phyloP scores from a whole-genome alignment of 2,797 vertebrate genomes.

The Ctenochaetus hawaiiensis region DNA sequence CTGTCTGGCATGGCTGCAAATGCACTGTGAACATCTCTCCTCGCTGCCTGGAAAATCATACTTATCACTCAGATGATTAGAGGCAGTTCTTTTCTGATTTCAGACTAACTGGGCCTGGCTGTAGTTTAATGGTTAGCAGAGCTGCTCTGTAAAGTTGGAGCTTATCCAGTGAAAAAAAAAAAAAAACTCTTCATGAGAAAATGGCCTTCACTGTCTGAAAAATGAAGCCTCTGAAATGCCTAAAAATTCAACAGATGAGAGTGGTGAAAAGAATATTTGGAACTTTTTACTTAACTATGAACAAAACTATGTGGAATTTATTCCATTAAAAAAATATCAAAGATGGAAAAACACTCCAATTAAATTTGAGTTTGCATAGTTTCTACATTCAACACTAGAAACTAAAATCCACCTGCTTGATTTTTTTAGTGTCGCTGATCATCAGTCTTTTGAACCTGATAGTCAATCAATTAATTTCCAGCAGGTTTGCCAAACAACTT shows the following conservation, averaged over 20 bases:
- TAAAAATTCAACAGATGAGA: no score
- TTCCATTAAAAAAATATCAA: neutral
- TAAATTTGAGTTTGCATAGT: neutral
- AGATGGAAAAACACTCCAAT: neutral
- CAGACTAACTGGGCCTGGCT: slow-evolving; percentile 5
- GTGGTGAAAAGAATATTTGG: no score
- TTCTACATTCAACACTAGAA: neutral
- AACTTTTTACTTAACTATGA: no score
- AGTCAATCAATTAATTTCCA: no score
- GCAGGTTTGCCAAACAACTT: no score
- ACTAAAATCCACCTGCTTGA: neutral
- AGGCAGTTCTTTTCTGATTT: slow-evolving; percentile 18
- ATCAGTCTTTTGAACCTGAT: neutral
- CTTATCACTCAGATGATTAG: slow-evolving; percentile 30
- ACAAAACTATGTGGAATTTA: no score
- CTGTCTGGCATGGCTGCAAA: slow-evolving; percentile 39
- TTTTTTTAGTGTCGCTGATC: no score
- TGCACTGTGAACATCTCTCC: slow-evolving; percentile 41
- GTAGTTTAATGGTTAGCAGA: slow-evolving; percentile 12
- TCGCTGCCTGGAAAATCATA: slow-evolving; percentile 29
- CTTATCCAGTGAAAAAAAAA: neutral
- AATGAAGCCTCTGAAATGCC: neutral
- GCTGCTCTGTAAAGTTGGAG: slow-evolving; percentile 24
- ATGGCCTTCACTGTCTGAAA: neutral
- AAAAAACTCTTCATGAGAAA: no score